Percentiles rank a stretch among this genome's conserved stretches.
Conservation (phyloP, 2,797 vertebrate species). For the Bovichtus diacanthus region DNA sequence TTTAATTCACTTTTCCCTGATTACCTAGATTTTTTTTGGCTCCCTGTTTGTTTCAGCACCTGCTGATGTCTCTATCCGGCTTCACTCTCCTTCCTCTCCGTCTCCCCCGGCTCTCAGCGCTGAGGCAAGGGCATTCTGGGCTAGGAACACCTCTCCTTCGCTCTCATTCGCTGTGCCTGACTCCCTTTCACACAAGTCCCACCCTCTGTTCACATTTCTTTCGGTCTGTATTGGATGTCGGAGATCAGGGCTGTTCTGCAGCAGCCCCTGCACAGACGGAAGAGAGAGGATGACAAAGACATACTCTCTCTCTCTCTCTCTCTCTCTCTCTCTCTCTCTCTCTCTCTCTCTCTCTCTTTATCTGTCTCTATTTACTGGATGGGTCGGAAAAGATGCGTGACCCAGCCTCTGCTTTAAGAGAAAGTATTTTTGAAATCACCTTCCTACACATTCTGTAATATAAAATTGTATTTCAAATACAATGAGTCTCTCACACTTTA, state of each 20-base stretch:
- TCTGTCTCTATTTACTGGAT: slow-evolving; percentile 17
- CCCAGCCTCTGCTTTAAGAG: slow-evolving; percentile 20
- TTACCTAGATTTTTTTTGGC: neutral
- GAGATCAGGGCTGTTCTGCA: slow-evolving; percentile 64
- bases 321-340: slow-evolving; percentile 20
- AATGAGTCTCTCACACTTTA: neutral
- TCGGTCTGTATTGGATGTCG: slow-evolving; percentile 63
- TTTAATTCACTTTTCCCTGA: slow-evolving; percentile 42
- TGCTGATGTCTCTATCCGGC: slow-evolving; percentile 59
- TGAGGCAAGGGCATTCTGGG: slow-evolving; percentile 74
- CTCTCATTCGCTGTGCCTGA: slow-evolving; percentile 59
- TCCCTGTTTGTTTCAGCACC: slow-evolving; percentile 51
- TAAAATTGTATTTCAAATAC: slow-evolving; percentile 9
- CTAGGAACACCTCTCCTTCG: slow-evolving; percentile 70
- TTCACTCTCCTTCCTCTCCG: slow-evolving; percentile 56
- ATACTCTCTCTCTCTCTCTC: slow-evolving; percentile 40
- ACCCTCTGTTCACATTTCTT: slow-evolving; percentile 58
- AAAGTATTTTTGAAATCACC: slow-evolving; percentile 50
- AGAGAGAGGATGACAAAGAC: slow-evolving; percentile 63
- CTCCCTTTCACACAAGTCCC: slow-evolving; percentile 54
- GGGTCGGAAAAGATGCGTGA: slow-evolving; percentile 25
- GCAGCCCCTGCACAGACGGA: slow-evolving; percentile 56
- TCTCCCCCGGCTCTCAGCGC: slow-evolving; percentile 59
- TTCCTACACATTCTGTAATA: slow-evolving; percentile 40
- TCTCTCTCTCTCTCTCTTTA: slow-evolving; percentile 44